Evolutionary conservation across 2,113 vertebrate species (phyloP), one percentile per base, ranked within the genome.

Genomic region (Chionodraco myersi): DNA sequence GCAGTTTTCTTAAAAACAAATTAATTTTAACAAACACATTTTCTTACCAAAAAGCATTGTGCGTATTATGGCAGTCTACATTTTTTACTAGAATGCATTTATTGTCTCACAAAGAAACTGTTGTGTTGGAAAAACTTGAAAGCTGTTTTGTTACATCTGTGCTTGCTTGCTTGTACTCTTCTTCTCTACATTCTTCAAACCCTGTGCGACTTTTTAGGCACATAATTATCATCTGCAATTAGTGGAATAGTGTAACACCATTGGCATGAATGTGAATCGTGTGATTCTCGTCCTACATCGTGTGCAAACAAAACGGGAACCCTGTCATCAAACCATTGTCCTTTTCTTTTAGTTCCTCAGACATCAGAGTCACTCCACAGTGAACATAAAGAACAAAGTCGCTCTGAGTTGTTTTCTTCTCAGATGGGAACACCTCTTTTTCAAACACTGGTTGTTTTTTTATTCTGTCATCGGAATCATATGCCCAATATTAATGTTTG

Each of bases 221-320:
- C 48, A 60, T 49, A 10, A 68, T 71, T 52, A 62, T 64, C 53
- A 72, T 58, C 64, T 21, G 3, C 70, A 75, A 68, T 77, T 73
- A 71, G 76, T 14, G 21, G 64, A 82, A 68, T 53, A 56, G 84
- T 78, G 72, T 75, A 64, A 86, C 79, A 73, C 72, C 68, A 51
- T 45, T 63, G 75, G 75, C 59, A 75, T 57, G 66, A 80, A 69
- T 30, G 7, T 63, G 8, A 16, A 21, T 56, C 5, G 44, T 73
- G 58, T 41, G 36, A 73, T 49, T 84, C 1, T 5, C 11, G 4
- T 59, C 60, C 59, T 53, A 41, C 6, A 48, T 44, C 62, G 21
- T 63, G 62, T 23, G 45, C 62, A 81, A 70, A 66, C 58, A 74
- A 45, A 54, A 77, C 12, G 2, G 23, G 52, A 75, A 56, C 12